phyloP scores from a whole-genome alignment of 2,797 vertebrate genomes.

The Smutsia gigantea region DNA sequence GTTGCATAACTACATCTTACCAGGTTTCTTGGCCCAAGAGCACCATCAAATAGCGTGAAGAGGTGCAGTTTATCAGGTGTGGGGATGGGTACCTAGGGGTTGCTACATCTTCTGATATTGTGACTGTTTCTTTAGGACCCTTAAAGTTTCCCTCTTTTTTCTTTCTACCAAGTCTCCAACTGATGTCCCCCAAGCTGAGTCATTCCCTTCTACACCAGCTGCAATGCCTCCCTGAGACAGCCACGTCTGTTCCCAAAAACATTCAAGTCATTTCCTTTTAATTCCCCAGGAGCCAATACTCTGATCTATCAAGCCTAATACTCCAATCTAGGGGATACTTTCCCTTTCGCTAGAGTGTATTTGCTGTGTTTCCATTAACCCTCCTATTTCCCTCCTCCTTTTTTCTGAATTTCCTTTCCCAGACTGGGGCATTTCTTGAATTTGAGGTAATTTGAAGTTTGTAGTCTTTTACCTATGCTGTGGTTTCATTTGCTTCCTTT shows the following conservation, averaged over 20 bases:
- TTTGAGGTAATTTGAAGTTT: not conserved
- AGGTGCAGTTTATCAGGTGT: not conserved
- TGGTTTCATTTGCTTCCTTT: not conserved
- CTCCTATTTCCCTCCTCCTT: not conserved
- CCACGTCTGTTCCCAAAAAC: not conserved
- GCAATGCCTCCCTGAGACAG: not conserved
- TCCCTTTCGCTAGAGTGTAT: not conserved
- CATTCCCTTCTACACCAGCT: not conserved
- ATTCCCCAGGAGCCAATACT: not conserved
- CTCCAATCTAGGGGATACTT: not conserved
- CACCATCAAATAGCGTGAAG: not conserved
- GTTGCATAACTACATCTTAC: not conserved
- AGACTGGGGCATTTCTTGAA: not conserved
- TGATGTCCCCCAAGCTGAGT: not conserved
- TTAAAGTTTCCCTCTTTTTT: not conserved
- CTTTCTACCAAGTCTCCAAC: not conserved
- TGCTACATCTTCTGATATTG: not conserved
- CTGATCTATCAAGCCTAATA: not conserved
- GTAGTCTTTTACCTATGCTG: not conserved
- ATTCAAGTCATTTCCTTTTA: not conserved
- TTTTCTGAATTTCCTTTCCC: not conserved
- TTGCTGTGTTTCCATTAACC: not conserved
- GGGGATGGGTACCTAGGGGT: not conserved
- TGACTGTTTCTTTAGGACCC: not conserved
- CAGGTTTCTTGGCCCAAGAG: not conserved